Evolutionary conservation across 2,888 invertebrate species (phyloP), one percentile per base, ranked within the genome.

Genomic region (Ptychoptera albimana): DNA sequence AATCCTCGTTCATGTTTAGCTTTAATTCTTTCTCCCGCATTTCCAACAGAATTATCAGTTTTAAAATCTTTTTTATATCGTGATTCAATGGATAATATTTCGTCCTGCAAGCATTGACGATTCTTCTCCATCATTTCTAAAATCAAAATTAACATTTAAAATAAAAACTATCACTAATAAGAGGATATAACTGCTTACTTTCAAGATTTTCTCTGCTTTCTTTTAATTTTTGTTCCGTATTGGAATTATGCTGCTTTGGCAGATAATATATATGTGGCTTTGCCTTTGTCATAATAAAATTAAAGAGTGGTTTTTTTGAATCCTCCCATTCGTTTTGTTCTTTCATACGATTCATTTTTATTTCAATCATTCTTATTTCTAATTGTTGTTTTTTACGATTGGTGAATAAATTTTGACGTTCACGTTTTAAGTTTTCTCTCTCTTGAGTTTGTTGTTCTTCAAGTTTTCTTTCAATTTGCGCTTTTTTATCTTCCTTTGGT

Each of bases 361-460:
- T 76, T 63, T 96, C 93, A 35, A 97, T 70, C 44, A 83, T 78
- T 56, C 82, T 79, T 45, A 97, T 87, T 60, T 89, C 87, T 1
- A 82, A 77, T 60, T 94, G 86, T 60, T 92, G 87, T 52, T 82
- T 77, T 59, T 87, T 86, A 47, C 92, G 71, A 53, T 86, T 85
- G 31, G 79, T 73, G 63, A 93, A 89, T 49, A 96, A 66, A 48
- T 84, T 82, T 58, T 85, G 82, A 32, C 88, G 72, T 61, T 93
- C 89, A 50, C 75, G 74, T 54, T 79, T 81, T 44, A 91, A 71
- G 59, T 86, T 79, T 58, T 89, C 91, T 51, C 83, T 84, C 59
- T 94, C 91, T 56, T 79, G 72, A 44, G 83, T 75, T 45, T 88
- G 88, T 57, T 87, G 88, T 57, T 91, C 87, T 60, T 97, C 96